Evolutionary conservation across 2,113 vertebrate genomes (phyloP), one percentile per base, ranked within the genome.

Genomic region (Cyprinodon tularosa): DNA sequence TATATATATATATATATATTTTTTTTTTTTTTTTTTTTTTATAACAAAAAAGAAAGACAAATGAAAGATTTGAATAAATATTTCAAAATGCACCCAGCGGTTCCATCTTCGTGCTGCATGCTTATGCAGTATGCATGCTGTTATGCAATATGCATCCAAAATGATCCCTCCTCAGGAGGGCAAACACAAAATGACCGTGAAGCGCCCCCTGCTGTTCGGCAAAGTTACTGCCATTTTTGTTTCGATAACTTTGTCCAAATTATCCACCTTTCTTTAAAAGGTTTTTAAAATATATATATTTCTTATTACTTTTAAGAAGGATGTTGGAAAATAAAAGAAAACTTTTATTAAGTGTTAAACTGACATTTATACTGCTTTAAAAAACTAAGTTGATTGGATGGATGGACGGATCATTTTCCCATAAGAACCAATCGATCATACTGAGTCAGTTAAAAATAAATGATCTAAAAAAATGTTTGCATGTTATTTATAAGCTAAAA

Each of bases 91-190:
- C 69, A 62, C 15, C 40, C 20, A 70, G 47, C 72, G 57, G 14
- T 15, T 66, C 83, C 83, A 86, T 86, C 66, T 88, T 86, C 57
- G 84, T 66, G 66, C 73, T 57, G 45, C 13, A 76, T 38, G 62
- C 76, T 85, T 73, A 81, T 84, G 86, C 87, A 86, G 77, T 84
- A 86, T 90, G 79, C 69, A 79, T 86, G 87, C 66, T 81, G 85
- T 92, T 93, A 91, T 83, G 90, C 84, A 92, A 93, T 80, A 78
- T 73, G 82, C 85, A 84, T 86, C 83, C 78, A 68, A 69, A 79
- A 77, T 82, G 88, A 91, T 91, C 89, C 90, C 86, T 72, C 61
- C 3, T 48, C 70, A 71, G 17, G 81, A 84, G 89, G 90, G 82
- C 82, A 77, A 64, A 14, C 29, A 40, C 80, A 82, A 82, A 15